Percentiles rank a stretch among this genome's conserved stretches.
phyloP scores from a whole-genome alignment of 35 echinoderm and acorn worm species.

The Chiridota heheva region DNA sequence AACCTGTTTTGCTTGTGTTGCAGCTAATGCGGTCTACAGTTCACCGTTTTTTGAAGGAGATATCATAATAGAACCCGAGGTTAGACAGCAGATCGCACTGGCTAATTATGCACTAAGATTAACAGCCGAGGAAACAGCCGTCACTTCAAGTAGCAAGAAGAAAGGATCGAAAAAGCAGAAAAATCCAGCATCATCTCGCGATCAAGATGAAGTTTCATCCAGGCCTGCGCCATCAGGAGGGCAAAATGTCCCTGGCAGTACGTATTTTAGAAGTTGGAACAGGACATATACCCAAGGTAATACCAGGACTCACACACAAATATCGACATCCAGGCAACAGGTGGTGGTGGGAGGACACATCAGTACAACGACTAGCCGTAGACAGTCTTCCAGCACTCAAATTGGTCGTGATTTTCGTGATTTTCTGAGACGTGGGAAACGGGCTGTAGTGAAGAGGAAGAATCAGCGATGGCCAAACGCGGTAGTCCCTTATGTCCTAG shows the following conservation, averaged over 20 bases:
- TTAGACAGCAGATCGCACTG: conserved; percentile 12
- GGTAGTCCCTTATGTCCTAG: conserved; percentile 71
- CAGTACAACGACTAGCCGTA: not conserved
- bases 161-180: not conserved
- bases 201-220: not conserved
- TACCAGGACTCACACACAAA: not conserved
- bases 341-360: not conserved
- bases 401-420: not conserved
- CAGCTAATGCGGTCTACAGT: not conserved
- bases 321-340: not conserved
- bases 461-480: conserved; percentile 55
- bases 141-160: not conserved
- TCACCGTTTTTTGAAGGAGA: conserved; percentile 92
- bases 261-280: not conserved
- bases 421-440: not conserved
- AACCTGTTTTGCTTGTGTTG: too few relatives aligned
- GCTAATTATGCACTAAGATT: not conserved
- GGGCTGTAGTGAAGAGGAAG: conserved; percentile 56
- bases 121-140: not conserved
- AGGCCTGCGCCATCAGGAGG: not conserved
- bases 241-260: not conserved
- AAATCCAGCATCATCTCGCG: not conserved
- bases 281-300: not conserved
- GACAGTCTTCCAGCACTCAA: too few relatives aligned
- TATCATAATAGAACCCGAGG: conserved; percentile 51